Base-by-base conservation (phyloP, 30 jellyfish, hydroid and myxozoan species). In the Cassiopea andromeda region DNA sequence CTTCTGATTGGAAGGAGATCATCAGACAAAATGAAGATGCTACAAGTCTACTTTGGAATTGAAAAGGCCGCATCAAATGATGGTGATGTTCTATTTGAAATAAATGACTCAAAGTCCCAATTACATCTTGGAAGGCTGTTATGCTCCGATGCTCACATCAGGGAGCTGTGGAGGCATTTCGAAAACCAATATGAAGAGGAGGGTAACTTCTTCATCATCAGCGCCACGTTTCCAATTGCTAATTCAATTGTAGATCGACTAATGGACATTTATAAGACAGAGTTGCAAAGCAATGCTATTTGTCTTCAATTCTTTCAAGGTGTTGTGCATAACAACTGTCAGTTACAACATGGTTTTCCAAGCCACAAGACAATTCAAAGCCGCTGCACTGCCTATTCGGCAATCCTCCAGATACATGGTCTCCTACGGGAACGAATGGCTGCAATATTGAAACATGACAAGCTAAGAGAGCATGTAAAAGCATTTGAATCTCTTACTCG, bases 391-490 rank as follows among this genome's bases (percentile, higher is more conserved):
- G 90, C 89, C 47, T 57, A 50, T 17, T 87, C 69, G 68, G 69
- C 85, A 19, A 46, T 78, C 72, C 48, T 87, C 17, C 94, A 87
- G 75, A 18, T 87, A 27, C 83, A 87, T 2, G 94, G 90, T 14
- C 69, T 71, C 1, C 67, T 75, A 2, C 61, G 94, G 46, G 74
- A 50, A 9, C 8, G 73, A 5, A 72, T 68, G 74, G 81, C 60
- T 5, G 50, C 46, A 17, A 64, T 87, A 3, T 14, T 43, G 73
- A 87, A 50, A 44, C 46, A 67, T 18, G 19, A 18, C 14, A 45
- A 19, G 48, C 78, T 83, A 5, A 27, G 10, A 5, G 86, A 13
- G 15, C 54, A 18, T 14, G 80, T 46, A 1, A 78, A n/a, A n/a
- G 43, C 64, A n/a, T 64, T 54, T 43, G 60, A 70, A 2, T 2